Evolutionary conservation across 2,888 invertebrate species (phyloP), one percentile per base, ranked within the genome.

Genomic region (Oegoconia quadripuncta): DNA sequence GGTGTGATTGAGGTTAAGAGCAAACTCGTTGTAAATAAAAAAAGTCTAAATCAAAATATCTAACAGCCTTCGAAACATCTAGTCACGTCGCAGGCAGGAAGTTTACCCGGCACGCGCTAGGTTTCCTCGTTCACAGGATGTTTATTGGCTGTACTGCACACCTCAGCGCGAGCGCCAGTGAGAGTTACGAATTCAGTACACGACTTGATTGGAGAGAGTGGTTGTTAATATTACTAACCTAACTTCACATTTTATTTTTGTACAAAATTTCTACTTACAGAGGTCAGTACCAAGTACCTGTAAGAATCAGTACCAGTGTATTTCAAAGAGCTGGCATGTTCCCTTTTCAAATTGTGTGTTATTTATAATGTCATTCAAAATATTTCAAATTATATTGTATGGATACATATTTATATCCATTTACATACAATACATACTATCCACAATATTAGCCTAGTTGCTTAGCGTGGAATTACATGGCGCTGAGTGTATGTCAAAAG

Each of bases 41-140:
- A n/a, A n/a, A n/a, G n/a, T n/a, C n/a, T n/a, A n/a, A n/a, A n/a
- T n/a, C n/a, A n/a, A n/a, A n/a, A n/a, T n/a, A n/a, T n/a, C n/a
- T n/a, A n/a, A n/a, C n/a, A n/a, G n/a, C n/a, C n/a, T n/a, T 20
- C 4, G 20, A 2, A 12, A 27, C 27, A 7, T 27, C 20, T 2
- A 18, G 37, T 34, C 37, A 34, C 37, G 25, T 29, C 41, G 26
- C 41, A 41, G 41, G 26, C 41, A 41, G 41, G 41, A 41, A 37
- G 41, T 41, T 41, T 37, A 26, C 25, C n/a, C 18, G 37, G 34
- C 27, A 72, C 75, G 77, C 71, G 64, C 65, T 52, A 59, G 42
- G 68, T 67, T 76, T 81, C 79, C 81, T 74, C 65, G 66, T 69
- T 64, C 55, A 65, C 66, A 62, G 47, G 47, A 44, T 44, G 47